Evolutionary conservation across 2,888 invertebrate species (phyloP).

Genomic region (Philonicus albiceps): DNA sequence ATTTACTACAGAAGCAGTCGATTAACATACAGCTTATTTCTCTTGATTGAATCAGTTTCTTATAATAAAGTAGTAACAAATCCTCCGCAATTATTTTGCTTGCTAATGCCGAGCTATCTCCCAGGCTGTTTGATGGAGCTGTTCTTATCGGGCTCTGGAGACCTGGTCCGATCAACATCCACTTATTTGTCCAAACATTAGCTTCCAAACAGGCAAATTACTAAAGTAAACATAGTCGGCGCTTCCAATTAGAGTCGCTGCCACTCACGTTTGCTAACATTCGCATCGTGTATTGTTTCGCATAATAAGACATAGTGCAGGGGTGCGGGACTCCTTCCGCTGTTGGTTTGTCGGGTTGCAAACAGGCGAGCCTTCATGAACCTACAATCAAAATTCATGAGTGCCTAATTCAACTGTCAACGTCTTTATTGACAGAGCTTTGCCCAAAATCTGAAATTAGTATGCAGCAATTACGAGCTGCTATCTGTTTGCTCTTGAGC

Average conservation of each 20-base stretch:
- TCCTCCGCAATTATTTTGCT: not conserved
- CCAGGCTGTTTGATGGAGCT: not conserved
- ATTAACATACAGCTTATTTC: not conserved
- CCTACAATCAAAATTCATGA: constrained; percentile 40
- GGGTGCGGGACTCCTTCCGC: not conserved
- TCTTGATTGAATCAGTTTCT: not conserved
- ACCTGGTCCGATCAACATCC: not conserved
- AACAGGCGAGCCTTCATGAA: constrained; percentile 8
- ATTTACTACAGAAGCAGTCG: not conserved
- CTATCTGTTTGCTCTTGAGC: constrained; percentile 18
- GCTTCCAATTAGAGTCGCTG: constrained; percentile 10
- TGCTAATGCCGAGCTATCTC: not conserved
- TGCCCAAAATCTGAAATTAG: constrained; percentile 42
- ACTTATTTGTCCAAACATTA: constrained; percentile 9
- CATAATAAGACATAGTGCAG: not conserved
- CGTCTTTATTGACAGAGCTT: constrained; percentile 32
- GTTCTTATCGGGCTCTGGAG: not conserved
- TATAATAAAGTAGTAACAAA: not conserved
- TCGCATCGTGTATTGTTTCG: constrained; percentile 17
- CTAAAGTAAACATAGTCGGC: not conserved
- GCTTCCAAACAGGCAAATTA: constrained; percentile 1
- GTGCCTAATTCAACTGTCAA: constrained; percentile 35
- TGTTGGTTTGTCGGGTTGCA: not conserved
- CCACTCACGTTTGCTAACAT: not conserved
- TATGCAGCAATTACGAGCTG: constrained; percentile 42